Evolutionary conservation across 2,888 invertebrate species (phyloP).

Genomic region (Cantharis lateralis): DNA sequence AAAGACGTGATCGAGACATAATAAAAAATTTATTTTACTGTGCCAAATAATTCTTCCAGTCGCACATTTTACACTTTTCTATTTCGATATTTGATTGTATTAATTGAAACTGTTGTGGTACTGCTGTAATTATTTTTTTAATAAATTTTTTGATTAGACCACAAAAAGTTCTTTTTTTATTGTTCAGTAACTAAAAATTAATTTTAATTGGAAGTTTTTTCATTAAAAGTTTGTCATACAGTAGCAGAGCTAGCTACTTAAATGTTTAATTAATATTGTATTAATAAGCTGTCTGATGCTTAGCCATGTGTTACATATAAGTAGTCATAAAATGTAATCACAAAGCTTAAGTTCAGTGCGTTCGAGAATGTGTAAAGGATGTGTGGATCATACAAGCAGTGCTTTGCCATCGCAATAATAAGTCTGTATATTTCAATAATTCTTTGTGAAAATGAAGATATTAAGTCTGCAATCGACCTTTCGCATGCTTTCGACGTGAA

Average conservation of each 20-base stretch:
- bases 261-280: constrained; percentile 14
- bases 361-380: constrained; percentile 9
- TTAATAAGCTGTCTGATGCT: constrained; percentile 7
- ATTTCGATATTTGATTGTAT: not conserved
- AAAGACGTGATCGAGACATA: constrained; percentile 7
- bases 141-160: not conserved
- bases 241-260: constrained; percentile 5
- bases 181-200: not conserved
- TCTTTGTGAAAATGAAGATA: not conserved
- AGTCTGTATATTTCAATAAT: not conserved
- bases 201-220: not conserved
- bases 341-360: constrained; percentile 4
- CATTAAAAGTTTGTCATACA: not conserved
- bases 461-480: constrained; percentile 14
- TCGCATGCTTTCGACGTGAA: constrained; percentile 28
- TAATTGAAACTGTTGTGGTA: not conserved
- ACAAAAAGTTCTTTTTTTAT: not conserved
- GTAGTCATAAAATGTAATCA: constrained; percentile 6
- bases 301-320: constrained; percentile 21
- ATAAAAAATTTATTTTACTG: not conserved
- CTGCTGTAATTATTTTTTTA: not conserved
- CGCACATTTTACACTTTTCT: not conserved
- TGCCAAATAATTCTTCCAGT: not conserved
- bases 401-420: not conserved
- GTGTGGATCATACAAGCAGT: not conserved